These are phyloP conservation scores for Drosophila flavopinicola DNA, from an alignment of 2,888 invertebrate genomes.

Conservation along the genomic window DNA sequence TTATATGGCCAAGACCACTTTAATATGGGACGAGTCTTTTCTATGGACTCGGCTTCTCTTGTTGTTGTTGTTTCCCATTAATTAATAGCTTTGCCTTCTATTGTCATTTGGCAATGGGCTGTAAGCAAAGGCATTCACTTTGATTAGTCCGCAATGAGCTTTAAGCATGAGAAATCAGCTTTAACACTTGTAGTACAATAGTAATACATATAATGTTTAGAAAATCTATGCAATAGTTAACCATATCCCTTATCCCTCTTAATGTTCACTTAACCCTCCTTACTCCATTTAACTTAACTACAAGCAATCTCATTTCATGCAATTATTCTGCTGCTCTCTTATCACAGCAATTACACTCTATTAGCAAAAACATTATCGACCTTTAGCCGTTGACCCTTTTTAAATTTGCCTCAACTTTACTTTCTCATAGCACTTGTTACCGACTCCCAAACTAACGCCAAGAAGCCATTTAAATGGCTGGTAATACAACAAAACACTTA, in stretches of 20 bases:
- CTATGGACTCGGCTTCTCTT: constrained; percentile 29
- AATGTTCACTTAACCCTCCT: not conserved
- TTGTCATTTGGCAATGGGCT: constrained; percentile 61
- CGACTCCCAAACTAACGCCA: constrained; percentile 12
- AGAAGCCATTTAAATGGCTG: constrained; percentile 31
- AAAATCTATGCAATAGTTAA: too few relatives aligned
- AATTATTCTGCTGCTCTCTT: not conserved
- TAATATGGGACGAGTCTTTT: constrained; percentile 42
- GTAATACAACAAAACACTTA: constrained; percentile 29
- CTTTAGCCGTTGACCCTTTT: too few relatives aligned
- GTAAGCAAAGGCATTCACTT: constrained; percentile 58
- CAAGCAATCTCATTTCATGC: not conserved
- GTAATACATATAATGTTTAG: too few relatives aligned
- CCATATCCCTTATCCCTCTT: not conserved
- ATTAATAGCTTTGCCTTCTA: constrained; percentile 62
- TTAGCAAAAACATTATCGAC: constrained; percentile 3
- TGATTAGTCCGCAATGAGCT: constrained; percentile 57
- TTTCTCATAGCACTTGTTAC: not conserved
- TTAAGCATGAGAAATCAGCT: constrained; percentile 12
- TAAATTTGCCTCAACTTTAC: constrained; percentile 1
- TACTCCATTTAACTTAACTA: not conserved
- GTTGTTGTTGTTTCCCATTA: constrained; percentile 40
- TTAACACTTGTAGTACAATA: constrained; percentile 2
- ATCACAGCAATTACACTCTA: not conserved
- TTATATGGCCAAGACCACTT: constrained; percentile 36